phyloP scores from a whole-genome alignment of 2,113 vertebrate genomes.

The Ctenomys sociabilis region DNA sequence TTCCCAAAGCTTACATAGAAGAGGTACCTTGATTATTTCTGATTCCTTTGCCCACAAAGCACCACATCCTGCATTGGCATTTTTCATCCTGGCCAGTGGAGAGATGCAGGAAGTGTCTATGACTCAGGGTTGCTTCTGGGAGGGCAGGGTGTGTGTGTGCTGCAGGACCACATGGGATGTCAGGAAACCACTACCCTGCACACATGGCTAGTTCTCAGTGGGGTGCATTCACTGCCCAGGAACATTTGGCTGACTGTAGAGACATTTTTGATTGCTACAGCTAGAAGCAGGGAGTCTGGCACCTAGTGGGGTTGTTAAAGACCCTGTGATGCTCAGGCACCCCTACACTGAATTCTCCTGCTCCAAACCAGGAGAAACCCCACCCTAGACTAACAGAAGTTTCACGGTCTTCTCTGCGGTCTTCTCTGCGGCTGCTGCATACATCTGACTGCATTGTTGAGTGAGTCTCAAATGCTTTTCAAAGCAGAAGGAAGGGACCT shows the following conservation, averaged over 20 bases:
- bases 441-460: background rate
- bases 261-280: background rate
- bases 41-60: background rate
- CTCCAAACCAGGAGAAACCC: background rate
- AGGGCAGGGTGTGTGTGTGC: background rate
- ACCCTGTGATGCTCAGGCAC: background rate
- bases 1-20: constrained; percentile 94
- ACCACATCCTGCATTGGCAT: background rate
- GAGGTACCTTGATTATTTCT: constrained; percentile 89
- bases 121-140: background rate
- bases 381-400: background rate
- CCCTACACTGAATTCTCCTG: background rate
- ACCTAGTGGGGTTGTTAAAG: background rate
- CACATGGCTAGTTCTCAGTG: background rate
- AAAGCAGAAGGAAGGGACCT: constrained; percentile 20
- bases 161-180: background rate
- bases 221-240: background rate
- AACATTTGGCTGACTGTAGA: background rate
- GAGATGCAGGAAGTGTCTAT: background rate
- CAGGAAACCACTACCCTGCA: background rate
- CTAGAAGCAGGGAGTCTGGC: background rate
- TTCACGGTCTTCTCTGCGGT: background rate
- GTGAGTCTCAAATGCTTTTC: background rate
- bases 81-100: background rate
- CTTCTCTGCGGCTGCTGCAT: background rate